Evolutionary conservation across 2,888 invertebrate species (phyloP).

Genomic region (Folsomia manolachei): DNA sequence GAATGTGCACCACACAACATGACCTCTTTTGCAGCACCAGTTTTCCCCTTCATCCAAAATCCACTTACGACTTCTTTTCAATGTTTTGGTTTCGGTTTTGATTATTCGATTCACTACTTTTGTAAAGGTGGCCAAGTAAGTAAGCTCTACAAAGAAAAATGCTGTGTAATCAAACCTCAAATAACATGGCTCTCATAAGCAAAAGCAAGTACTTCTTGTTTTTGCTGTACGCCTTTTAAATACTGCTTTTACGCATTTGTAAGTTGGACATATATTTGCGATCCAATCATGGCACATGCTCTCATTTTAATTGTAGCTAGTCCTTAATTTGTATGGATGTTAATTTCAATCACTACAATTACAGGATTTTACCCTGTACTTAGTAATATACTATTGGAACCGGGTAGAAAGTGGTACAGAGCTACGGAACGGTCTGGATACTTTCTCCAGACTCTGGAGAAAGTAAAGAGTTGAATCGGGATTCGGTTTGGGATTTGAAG

Average conservation of each 20-base stretch:
- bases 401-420: neutral
- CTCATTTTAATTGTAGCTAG: neutral
- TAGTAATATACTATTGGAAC: no score
- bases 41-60: conserved; percentile 25
- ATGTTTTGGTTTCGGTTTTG: neutral
- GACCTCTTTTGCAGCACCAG: conserved; percentile 24
- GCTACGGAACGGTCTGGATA: neutral
- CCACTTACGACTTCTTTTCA: neutral
- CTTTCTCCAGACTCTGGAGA: neutral
- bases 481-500: neutral
- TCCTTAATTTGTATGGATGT: neutral
- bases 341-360: neutral
- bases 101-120: neutral
- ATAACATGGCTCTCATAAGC: no score
- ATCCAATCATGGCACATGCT: neutral
- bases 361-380: neutral
- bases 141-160: neutral
- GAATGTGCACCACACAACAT: neutral
- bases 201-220: no score
- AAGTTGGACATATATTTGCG: no score
- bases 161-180: neutral
- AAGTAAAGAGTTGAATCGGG: neutral
- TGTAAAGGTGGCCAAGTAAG: neutral
- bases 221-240: no score
- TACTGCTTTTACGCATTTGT: no score